Conservation (phyloP, 2,888 invertebrate species). For the Rotaria socialis region DNA sequence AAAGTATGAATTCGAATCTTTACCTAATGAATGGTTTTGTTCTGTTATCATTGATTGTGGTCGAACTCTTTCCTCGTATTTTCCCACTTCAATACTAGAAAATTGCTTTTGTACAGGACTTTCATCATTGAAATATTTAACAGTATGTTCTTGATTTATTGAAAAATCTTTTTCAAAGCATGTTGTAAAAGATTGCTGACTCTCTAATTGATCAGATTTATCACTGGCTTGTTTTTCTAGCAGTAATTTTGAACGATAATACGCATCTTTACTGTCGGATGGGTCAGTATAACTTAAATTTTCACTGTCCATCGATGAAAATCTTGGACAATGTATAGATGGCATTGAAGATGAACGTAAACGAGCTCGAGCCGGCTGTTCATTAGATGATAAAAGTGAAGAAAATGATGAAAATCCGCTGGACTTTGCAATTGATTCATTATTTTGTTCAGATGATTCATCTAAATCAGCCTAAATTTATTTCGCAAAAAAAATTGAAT, state of each 20-base stretch:
- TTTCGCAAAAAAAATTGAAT: neutral
- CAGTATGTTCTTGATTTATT: neutral
- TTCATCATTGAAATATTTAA: neutral
- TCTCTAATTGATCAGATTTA: neutral
- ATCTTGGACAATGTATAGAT: neutral
- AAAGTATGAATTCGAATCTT: no score
- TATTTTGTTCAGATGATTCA: neutral
- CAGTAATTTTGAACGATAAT: neutral
- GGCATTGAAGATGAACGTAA: constrained; percentile 16
- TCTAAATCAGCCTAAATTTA: neutral
- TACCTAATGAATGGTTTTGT: neutral
- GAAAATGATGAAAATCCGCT: constrained; percentile 27
- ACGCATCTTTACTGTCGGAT: neutral
- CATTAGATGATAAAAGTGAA: constrained; percentile 17
- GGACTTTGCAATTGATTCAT: neutral
- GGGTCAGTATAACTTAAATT: neutral
- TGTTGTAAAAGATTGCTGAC: constrained; percentile 7
- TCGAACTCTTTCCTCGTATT: neutral
- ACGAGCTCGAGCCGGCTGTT: neutral
- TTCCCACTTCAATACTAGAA: neutral
- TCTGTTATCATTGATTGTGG: neutral
- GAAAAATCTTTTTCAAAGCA: neutral
- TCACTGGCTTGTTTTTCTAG: neutral
- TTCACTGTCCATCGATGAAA: neutral
- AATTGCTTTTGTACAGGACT: neutral